phyloP scores from a whole-genome alignment of 2,888 invertebrate genomes.

The Dynastes tityus region DNA sequence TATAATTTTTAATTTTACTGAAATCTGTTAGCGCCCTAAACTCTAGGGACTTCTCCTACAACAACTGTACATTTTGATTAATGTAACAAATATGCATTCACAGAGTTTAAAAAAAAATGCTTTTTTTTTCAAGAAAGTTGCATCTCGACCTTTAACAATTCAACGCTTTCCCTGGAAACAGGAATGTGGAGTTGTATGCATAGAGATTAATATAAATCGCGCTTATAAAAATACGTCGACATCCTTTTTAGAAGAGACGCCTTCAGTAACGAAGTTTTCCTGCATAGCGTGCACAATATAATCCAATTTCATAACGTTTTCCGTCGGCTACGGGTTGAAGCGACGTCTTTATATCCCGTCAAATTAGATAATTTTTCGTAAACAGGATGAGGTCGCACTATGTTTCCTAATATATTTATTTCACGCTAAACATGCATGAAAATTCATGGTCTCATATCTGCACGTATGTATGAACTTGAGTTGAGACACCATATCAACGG shows the following conservation, averaged over 20 bases:
- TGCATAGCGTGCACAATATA: conserved; percentile 29
- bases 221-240: background rate
- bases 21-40: too few species aligned
- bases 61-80: too few species aligned
- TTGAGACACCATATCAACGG: background rate
- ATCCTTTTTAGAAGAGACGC: background rate
- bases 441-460: conserved; percentile 5
- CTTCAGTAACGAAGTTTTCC: background rate
- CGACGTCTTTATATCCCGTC: conserved; percentile 14
- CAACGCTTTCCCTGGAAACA: background rate
- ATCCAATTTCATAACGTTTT: conserved; percentile 24
- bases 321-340: conserved; percentile 16
- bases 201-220: conserved; percentile 12
- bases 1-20: too few species aligned
- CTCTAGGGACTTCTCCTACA: too few species aligned
- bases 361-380: conserved; percentile 39
- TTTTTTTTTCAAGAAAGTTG: too few species aligned
- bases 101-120: too few species aligned
- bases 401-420: conserved; percentile 36
- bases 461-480: background rate
- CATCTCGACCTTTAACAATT: background rate
- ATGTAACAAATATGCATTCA: too few species aligned
- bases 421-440: conserved; percentile 28
- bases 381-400: conserved; percentile 10
- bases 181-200: background rate